Evolutionary conservation across 2,888 invertebrate species (phyloP).

Genomic region (Chironomus riparius): DNA sequence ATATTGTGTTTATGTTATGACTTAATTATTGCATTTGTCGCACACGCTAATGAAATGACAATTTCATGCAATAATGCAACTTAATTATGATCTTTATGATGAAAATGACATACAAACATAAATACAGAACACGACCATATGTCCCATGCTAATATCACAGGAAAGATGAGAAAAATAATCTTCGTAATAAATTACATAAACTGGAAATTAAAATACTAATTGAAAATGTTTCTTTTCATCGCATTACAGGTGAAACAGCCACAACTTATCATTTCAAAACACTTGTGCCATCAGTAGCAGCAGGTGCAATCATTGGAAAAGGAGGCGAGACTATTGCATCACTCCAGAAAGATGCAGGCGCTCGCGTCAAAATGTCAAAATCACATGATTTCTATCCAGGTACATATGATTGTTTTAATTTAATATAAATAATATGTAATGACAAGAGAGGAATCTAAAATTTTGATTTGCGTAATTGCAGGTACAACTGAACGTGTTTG

Average conservation of each 20-base stretch:
- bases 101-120: not conserved
- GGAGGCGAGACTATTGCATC: slow-evolving; percentile 98
- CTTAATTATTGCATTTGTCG: not conserved
- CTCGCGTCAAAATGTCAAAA: slow-evolving; percentile 98
- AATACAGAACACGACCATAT: not conserved
- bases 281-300: slow-evolving; percentile 91
- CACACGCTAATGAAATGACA: not conserved
- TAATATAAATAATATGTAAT: not conserved
- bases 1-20: no score
- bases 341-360: slow-evolving; percentile 94
- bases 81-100: not conserved
- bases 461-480: slow-evolving; percentile 38
- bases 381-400: slow-evolving; percentile 98
- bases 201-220: not conserved
- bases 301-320: slow-evolving; percentile 98
- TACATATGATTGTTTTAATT: slow-evolving; percentile 38
- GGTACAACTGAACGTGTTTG: slow-evolving; percentile 92
- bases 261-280: slow-evolving; percentile 93
- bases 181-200: no score
- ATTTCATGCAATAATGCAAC: not conserved
- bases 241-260: slow-evolving; percentile 60
- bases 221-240: not conserved
- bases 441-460: not conserved
- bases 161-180: no score
- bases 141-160: not conserved